Conservation (phyloP, 2,888 invertebrate genomes). For the Pseudococcus jackbeardsleyi region DNA sequence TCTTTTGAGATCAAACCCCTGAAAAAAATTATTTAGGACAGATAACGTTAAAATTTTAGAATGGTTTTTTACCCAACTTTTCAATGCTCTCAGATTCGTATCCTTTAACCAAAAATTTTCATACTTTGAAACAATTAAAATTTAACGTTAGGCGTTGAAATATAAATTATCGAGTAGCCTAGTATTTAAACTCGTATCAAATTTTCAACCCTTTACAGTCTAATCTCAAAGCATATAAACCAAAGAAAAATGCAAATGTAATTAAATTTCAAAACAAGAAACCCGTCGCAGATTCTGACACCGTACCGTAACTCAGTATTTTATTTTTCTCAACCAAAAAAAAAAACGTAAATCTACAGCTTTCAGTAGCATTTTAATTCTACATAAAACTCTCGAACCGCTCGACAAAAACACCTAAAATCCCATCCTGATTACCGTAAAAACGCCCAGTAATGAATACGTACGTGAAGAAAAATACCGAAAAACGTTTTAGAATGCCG, state of each 20-base stretch:
- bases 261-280: conserved; percentile 44
- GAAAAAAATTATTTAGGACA: too few relatives aligned
- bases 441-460: conserved; percentile 50
- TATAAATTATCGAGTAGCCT: too few relatives aligned
- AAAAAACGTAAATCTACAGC: conserved; percentile 32
- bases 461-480: conserved; percentile 8
- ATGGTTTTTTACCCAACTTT: too few relatives aligned
- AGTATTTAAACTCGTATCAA: too few relatives aligned
- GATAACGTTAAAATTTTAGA: too few relatives aligned
- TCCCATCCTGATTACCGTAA: conserved; percentile 22
- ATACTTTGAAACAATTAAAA: too few relatives aligned
- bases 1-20: too few relatives aligned
- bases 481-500: conserved; percentile 6
- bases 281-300: conserved; percentile 6
- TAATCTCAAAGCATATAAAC: not conserved
- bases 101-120: too few relatives aligned
- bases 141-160: too few relatives aligned
- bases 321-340: not conserved
- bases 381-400: conserved; percentile 15
- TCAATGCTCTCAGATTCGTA: too few relatives aligned
- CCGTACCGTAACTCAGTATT: not conserved
- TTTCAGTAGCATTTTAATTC: conserved; percentile 42
- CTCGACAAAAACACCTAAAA: conserved; percentile 35
- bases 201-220: too few relatives aligned
- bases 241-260: conserved; percentile 32